A percentile compares a stretch with the other conserved stretches of the same genome.
phyloP scores from a whole-genome alignment of 2,888 invertebrate genomes.

The Pedicia rivosa region DNA sequence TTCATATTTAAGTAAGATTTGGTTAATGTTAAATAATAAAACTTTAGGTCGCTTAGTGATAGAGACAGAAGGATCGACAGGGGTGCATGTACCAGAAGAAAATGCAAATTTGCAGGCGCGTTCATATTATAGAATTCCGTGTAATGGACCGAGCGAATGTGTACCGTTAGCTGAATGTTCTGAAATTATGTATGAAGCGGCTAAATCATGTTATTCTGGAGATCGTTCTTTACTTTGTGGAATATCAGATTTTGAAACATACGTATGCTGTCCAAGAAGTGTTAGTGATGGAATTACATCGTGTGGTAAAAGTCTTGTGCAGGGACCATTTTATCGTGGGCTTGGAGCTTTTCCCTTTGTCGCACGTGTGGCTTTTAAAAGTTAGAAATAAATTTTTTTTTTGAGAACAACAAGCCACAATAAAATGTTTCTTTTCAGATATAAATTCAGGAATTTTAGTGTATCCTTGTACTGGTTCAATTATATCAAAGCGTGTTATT shows the following conservation, averaged over 20 bases:
- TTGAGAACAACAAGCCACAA: background rate
- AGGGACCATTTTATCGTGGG: conserved; percentile 45
- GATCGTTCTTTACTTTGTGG: conserved; percentile 29
- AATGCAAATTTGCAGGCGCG: background rate
- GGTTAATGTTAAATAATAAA: no score
- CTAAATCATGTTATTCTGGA: conserved; percentile 28
- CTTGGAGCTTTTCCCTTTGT: conserved; percentile 64
- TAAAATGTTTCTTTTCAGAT: conserved; percentile 34
- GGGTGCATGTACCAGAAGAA: background rate
- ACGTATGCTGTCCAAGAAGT: conserved; percentile 29
- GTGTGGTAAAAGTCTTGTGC: conserved; percentile 49
- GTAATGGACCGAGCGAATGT: conserved; percentile 23
- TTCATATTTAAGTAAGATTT: no score
- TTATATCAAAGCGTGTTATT: conserved; percentile 43
- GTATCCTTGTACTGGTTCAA: conserved; percentile 62
- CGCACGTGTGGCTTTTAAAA: conserved; percentile 56
- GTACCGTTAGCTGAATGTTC: conserved; percentile 29
- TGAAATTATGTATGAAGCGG: conserved; percentile 27
- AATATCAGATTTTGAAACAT: conserved; percentile 26
- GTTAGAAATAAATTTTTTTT: conserved; percentile 31
- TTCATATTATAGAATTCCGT: conserved; percentile 3
- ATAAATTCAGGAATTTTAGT: conserved; percentile 47
- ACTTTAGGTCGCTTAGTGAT: conserved; percentile 1
- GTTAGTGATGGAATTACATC: conserved; percentile 31
- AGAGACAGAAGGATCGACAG: conserved; percentile 4